A percentile compares a stretch with the other conserved stretches of the same genome.
Conservation (phyloP, 1,140 invertebrate genomes). For the Macrostomum lignano region DNA sequence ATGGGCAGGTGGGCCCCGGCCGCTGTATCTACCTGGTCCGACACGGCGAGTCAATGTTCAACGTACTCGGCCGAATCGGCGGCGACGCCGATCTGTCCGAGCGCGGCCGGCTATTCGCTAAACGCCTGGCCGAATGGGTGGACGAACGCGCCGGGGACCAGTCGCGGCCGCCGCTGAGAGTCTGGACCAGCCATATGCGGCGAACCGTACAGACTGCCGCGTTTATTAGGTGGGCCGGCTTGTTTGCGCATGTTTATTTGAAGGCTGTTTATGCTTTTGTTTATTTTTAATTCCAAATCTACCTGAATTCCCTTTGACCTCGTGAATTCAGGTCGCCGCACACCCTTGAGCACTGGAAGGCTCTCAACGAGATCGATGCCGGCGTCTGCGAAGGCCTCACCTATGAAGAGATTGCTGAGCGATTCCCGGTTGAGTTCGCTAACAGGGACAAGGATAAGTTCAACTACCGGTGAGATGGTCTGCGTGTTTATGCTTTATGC, state of each 20-base stretch:
- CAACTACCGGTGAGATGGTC: conserved; percentile 88
- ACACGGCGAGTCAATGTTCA: conserved; percentile 89
- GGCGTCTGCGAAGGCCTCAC: conserved; percentile 98
- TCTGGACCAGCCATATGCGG: conserved; percentile 90
- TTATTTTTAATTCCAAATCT: too few relatives aligned
- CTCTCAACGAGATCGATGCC: conserved; percentile 92
- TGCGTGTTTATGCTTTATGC: too few relatives aligned
- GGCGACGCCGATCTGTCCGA: conserved; percentile 65
- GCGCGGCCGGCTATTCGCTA: conserved; percentile 46
- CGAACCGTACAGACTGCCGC: conserved; percentile 76
- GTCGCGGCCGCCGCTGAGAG: too few relatives aligned
- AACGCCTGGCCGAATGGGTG: conserved; percentile 52
- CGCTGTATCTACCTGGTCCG: too few relatives aligned
- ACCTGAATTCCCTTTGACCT: too few relatives aligned
- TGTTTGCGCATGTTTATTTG: too few relatives aligned
- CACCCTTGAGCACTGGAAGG: conserved; percentile 67
- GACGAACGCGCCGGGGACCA: conserved; percentile 40
- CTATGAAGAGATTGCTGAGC: conserved; percentile 76
- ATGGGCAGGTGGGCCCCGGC: too few relatives aligned
- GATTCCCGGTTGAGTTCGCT: conserved; percentile 80
- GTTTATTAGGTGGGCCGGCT: conserved; percentile 49
- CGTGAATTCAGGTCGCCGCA: too few relatives aligned
- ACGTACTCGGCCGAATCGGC: conserved; percentile 66
- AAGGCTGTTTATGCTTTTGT: too few relatives aligned
- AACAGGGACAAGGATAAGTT: conserved; percentile 87